These are phyloP conservation scores for Sylvia atricapilla DNA, from an alignment of 2,113 vertebrate species.

Conservation along the genomic window DNA sequence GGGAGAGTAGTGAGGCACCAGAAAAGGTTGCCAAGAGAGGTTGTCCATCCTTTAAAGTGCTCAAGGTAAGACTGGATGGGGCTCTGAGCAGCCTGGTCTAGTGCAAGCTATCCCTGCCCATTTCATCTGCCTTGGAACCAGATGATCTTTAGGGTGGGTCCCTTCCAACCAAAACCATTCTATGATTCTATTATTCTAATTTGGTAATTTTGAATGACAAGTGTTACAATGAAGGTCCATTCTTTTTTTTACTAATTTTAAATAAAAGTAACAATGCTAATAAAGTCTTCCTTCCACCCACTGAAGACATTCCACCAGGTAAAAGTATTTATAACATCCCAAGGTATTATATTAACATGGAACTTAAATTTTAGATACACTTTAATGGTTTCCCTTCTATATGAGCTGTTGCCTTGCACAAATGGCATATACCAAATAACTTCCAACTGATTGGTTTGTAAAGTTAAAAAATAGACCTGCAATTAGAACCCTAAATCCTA, in stretches of 20 bases:
- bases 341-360: not conserved
- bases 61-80: not conserved
- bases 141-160: not conserved
- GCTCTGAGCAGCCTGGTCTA: not conserved
- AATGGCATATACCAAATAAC: not conserved
- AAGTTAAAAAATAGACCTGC: not conserved
- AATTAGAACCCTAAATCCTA: not conserved
- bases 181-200: not conserved
- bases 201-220: not conserved
- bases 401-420: not conserved
- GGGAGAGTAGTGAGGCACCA: not conserved
- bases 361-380: not conserved
- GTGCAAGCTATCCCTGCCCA: not conserved
- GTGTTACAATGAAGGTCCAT: not conserved
- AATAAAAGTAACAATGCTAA: not conserved
- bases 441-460: not conserved
- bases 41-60: not conserved
- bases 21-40: not conserved
- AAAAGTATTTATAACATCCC: not conserved
- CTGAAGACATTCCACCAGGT: not conserved
- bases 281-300: not conserved
- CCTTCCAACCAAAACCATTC: fast-evolving
- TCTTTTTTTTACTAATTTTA: not conserved
- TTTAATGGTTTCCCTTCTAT: not conserved
- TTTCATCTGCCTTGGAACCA: not conserved